Conservation (phyloP, 2,797 vertebrate species). For the Danionella dracula region DNA sequence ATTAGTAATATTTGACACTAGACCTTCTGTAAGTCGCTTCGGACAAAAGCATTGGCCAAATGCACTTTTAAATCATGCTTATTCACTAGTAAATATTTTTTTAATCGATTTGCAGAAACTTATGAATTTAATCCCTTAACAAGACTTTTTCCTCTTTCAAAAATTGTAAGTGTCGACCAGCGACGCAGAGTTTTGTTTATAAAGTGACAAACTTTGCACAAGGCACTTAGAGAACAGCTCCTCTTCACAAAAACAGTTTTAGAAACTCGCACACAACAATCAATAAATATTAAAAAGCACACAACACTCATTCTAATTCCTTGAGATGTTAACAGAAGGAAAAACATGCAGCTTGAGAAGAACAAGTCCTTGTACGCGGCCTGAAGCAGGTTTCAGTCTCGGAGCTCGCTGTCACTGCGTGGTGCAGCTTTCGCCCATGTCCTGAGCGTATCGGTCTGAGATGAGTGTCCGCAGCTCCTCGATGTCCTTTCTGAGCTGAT, state of each 20-base stretch:
- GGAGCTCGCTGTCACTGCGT: conserved; percentile 69
- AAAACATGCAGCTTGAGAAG: background rate
- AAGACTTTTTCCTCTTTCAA: too few relatives aligned
- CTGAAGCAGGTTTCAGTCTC: conserved; percentile 54
- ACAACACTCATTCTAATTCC: background rate
- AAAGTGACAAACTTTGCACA: background rate
- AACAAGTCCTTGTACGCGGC: conserved; percentile 62
- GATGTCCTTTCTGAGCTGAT: conserved; percentile 83
- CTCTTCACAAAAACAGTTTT: background rate
- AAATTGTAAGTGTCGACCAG: too few relatives aligned
- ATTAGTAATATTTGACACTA: too few relatives aligned
- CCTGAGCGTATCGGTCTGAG: conserved; percentile 85
- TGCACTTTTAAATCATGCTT: too few relatives aligned
- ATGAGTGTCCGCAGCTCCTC: conserved; percentile 85
- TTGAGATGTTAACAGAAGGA: background rate
- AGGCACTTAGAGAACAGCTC: conserved; percentile 53
- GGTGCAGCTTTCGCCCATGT: conserved; percentile 87
- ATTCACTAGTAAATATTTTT: too few relatives aligned
- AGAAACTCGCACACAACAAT: background rate
- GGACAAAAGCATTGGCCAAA: too few relatives aligned
- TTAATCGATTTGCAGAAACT: too few relatives aligned
- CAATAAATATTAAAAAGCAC: conserved; percentile 9
- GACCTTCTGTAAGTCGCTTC: too few relatives aligned
- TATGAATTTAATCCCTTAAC: too few relatives aligned
- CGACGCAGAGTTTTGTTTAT: too few relatives aligned